A percentile compares a stretch with the other conserved stretches of the same genome.
phyloP scores from a whole-genome alignment of 2,797 vertebrate genomes.

The Spea hammondii region DNA sequence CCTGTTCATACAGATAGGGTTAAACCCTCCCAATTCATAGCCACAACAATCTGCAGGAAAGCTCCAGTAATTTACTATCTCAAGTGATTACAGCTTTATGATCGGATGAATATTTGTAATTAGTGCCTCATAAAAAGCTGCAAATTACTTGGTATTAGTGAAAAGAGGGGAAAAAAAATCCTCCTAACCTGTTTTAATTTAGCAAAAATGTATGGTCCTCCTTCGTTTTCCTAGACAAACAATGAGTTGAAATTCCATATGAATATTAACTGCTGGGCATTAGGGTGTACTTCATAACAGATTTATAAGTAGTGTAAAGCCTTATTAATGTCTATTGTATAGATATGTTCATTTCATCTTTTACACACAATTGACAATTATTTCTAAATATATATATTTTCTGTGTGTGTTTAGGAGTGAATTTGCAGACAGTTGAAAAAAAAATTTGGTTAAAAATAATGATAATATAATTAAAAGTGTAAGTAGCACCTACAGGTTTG shows the following conservation, averaged over 20 bases:
- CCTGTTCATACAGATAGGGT: constrained; percentile 33
- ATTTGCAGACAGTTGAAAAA: too few species aligned
- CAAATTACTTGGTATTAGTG: constrained; percentile 67
- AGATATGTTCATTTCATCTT: too few species aligned
- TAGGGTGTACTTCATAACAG: too few species aligned
- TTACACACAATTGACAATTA: too few species aligned
- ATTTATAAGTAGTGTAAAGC: too few species aligned
- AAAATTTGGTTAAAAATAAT: too few species aligned
- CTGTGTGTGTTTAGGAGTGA: too few species aligned
- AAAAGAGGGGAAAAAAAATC: constrained; percentile 35
- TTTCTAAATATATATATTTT: too few species aligned
- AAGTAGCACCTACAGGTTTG: too few species aligned
- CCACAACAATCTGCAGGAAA: constrained; percentile 49
- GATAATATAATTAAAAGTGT: too few species aligned
- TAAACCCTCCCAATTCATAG: constrained; percentile 42
- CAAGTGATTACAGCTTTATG: constrained; percentile 61
- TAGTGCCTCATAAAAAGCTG: constrained; percentile 63
- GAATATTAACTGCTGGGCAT: background rate
- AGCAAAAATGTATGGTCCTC: constrained; percentile 23
- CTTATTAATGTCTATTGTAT: too few species aligned
- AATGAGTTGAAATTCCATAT: constrained; percentile 28
- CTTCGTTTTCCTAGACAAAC: constrained; percentile 18
- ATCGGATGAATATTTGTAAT: constrained; percentile 69
- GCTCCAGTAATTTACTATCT: constrained; percentile 50
- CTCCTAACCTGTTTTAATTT: constrained; percentile 54